Conservation (phyloP, 2,113 vertebrate genomes). For the Hypanus sabinus region DNA sequence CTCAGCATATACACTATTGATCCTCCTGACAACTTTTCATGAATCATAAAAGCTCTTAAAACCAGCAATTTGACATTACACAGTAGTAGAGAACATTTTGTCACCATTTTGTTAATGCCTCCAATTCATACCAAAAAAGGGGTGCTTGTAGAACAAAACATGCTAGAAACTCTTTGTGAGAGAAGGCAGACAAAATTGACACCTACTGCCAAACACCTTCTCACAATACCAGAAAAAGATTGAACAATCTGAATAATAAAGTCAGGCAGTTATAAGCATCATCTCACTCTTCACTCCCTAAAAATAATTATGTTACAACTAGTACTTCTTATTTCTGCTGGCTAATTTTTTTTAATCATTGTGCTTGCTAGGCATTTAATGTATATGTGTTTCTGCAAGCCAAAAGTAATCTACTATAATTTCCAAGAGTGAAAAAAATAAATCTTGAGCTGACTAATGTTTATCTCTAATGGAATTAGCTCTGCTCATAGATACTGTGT, state of each 20-base stretch:
- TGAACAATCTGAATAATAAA: background rate
- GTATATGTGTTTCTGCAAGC: background rate
- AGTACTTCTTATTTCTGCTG: no score
- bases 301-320: no score
- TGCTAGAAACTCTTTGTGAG: background rate
- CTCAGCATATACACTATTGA: no score
- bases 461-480: background rate
- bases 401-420: background rate
- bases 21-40: no score
- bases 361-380: background rate
- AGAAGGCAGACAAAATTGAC: background rate
- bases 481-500: background rate
- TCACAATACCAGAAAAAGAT: background rate
- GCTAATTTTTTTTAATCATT: no score
- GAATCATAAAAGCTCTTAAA: no score
- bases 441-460: background rate
- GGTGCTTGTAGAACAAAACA: background rate
- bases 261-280: no score
- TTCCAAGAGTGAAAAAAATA: background rate
- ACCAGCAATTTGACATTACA: background rate
- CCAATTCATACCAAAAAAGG: background rate
- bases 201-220: background rate
- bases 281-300: no score
- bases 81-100: background rate
- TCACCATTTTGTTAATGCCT: background rate